Percentiles rank a stretch among this genome's conserved stretches.
Evolutionary conservation across 2,888 invertebrate species (phyloP).

Genomic region (Netelia melanura): DNA sequence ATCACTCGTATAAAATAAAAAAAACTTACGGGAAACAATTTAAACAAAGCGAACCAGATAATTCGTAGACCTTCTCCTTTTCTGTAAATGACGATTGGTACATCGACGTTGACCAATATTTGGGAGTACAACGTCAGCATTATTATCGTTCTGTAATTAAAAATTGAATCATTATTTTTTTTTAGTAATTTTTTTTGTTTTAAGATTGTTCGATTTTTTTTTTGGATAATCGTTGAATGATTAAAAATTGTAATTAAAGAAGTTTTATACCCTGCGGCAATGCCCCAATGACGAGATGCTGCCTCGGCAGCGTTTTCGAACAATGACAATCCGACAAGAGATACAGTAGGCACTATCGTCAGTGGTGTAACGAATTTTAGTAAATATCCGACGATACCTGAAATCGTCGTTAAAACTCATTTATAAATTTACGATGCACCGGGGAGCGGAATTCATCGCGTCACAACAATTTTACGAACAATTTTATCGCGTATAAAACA

Average conservation of each 20-base stretch:
- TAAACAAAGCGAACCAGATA: constrained; percentile 90
- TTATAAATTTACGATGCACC: not conserved
- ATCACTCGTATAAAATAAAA: not conserved
- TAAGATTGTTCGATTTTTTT: too few relatives aligned
- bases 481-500: too few relatives aligned
- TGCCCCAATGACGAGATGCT: constrained; percentile 94
- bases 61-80: constrained; percentile 87
- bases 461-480: too few relatives aligned
- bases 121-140: constrained; percentile 93
- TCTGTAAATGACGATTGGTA: constrained; percentile 88
- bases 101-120: constrained; percentile 89
- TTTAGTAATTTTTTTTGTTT: too few relatives aligned
- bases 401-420: constrained; percentile 28
- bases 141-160: constrained; percentile 88
- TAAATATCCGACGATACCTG: constrained; percentile 91
- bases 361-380: constrained; percentile 92
- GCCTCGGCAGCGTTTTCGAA: constrained; percentile 93
- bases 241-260: not conserved
- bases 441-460: too few relatives aligned
- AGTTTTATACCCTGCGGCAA: constrained; percentile 90
- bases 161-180: too few relatives aligned
- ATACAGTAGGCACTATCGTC: constrained; percentile 93
- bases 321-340: constrained; percentile 92
- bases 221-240: not conserved
- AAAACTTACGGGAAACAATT: constrained; percentile 90